Conservation (phyloP, 2,113 vertebrate species). For the Ardeotis arabs region DNA sequence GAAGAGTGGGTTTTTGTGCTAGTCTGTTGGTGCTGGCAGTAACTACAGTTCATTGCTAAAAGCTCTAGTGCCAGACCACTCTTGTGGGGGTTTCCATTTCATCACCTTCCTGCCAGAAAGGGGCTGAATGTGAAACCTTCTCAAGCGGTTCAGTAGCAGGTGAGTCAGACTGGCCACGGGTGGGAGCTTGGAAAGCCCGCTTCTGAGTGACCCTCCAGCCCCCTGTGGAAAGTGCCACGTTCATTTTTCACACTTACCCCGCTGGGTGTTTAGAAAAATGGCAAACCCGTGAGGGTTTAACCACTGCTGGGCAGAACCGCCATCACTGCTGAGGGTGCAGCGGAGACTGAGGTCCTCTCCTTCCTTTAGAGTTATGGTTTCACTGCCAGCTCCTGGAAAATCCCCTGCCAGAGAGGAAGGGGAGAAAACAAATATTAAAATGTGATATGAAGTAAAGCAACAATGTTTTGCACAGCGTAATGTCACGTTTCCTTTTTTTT, state of each 20-base stretch:
- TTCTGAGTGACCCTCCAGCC: not conserved
- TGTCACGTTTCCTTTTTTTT: not conserved
- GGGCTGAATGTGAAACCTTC: not conserved
- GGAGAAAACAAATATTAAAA: not conserved
- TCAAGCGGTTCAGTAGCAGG: not conserved
- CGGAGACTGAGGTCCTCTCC: not conserved
- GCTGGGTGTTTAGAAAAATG: conserved; percentile 15
- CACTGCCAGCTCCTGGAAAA: not conserved
- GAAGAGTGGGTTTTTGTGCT: not conserved
- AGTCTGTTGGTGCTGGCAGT: not conserved
- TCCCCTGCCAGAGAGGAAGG: not conserved
- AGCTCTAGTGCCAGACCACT: not conserved
- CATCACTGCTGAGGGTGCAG: not conserved
- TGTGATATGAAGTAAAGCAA: not conserved
- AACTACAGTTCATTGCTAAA: not conserved
- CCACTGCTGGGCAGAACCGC: conserved; percentile 7
- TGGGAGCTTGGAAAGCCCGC: not conserved
- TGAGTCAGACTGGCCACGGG: not conserved
- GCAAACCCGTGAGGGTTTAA: not conserved
- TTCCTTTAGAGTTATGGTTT: not conserved
- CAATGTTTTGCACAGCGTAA: rapidly evolving
- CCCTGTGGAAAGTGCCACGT: rapidly evolving
- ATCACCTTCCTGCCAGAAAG: not conserved
- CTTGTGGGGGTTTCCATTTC: not conserved
- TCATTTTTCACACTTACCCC: conserved; percentile 31